Evolutionary conservation across 2,113 vertebrate species (phyloP), one percentile per base, ranked within the genome.

Genomic region (Etia nguti): DNA sequence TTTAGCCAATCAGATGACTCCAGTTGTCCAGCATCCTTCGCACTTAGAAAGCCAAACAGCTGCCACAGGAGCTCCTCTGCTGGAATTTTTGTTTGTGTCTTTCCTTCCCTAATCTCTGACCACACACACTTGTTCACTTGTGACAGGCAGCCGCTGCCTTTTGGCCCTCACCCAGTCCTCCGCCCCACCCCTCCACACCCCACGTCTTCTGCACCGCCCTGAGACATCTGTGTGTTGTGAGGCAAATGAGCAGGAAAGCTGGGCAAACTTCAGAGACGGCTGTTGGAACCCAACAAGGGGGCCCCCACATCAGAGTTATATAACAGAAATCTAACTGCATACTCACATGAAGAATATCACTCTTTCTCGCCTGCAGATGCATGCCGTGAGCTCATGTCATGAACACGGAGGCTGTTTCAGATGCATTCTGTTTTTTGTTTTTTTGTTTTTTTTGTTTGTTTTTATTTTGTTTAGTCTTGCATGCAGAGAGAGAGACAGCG

Each of bases 1-100:
- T 29, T 43, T 24, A 85, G 92, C 97, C 96, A 97, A 95, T 97
- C 94, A 80, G 92, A 92, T 93, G 60, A 55, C 91, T 97, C 95
- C 96, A 97, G 96, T 96, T 97, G 96, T 96, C 95, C 87, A 94
- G 92, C 94, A 95, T 96, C 96, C 92, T 91, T 95, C 92, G 92
- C 94, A 96, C 94, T 95, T 92, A 92, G 95, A 96, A 95, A 91
- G 55, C 90, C 94, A 84, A 95, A 95, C 95, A 95, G 95, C 96
- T 96, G 96, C 96, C 93, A 89, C 95, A 88, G 88, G 92, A 95
- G 94, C 96, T 96, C 93, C 93, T 94, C 92, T 87, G 55, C 84
- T 88, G 91, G 89, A 90, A 86, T 92, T 92, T 83, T 92, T 85
- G 75, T 92, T 91, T 90, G 83, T 86, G 38, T 84, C 94, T 95